These are phyloP conservation scores for Eulemur albifrons DNA, from an alignment of 2,797 vertebrate genomes.

Conservation along the genomic window DNA sequence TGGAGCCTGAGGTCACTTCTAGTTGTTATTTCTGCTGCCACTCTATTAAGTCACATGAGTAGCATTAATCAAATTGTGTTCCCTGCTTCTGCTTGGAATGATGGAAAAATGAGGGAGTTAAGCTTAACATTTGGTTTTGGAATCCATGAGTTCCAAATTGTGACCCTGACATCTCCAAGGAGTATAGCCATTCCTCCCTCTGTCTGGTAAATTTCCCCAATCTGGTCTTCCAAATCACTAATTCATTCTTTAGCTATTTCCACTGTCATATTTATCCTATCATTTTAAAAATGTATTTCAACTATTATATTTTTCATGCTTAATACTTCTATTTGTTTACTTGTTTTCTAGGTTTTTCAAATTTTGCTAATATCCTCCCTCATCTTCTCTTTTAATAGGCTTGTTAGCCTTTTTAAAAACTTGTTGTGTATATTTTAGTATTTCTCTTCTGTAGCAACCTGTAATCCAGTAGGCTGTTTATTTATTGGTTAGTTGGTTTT, in stretches of 20 bases:
- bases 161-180: background rate
- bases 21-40: background rate
- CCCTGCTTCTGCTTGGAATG: background rate
- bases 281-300: background rate
- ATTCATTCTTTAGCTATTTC: background rate
- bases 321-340: background rate
- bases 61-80: background rate
- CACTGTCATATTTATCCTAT: background rate
- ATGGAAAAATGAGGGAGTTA: background rate
- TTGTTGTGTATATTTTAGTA: background rate
- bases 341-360: background rate
- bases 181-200: background rate
- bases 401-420: background rate
- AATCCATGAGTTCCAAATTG: background rate
- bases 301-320: background rate
- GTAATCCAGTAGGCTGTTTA: background rate
- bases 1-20: background rate
- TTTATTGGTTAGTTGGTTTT: background rate
- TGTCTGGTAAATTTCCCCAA: background rate
- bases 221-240: background rate
- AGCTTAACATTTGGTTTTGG: background rate
- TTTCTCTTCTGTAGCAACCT: background rate
- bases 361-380: background rate
- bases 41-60: background rate
- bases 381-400: background rate